These are phyloP conservation scores for Caenorhabditis tropicalis DNA, from an alignment of 1,140 invertebrate species.

Conservation along the genomic window DNA sequence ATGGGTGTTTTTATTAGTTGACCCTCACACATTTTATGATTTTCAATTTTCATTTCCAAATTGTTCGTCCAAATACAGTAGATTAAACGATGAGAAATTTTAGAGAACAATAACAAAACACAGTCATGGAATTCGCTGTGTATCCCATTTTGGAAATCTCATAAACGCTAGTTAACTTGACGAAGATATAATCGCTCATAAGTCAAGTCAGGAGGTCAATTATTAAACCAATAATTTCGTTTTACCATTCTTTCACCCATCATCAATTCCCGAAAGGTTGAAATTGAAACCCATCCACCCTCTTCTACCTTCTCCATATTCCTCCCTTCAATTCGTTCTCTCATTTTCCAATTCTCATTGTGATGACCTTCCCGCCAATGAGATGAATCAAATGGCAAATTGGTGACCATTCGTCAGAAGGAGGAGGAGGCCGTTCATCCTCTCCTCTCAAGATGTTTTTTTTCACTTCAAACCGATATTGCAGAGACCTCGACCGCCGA, in stretches of 20 bases:
- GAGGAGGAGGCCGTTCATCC: background rate
- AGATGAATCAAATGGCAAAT: constrained; percentile 39
- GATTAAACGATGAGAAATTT: too few species aligned
- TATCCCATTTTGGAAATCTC: too few species aligned
- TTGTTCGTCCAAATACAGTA: too few species aligned
- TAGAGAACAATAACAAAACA: too few species aligned
- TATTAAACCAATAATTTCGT: constrained; percentile 28
- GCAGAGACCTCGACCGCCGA: constrained; percentile 39
- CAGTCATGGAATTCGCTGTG: too few species aligned
- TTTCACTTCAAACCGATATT: background rate
- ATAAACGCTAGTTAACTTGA: too few species aligned
- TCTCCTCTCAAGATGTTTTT: background rate
- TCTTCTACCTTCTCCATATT: background rate
- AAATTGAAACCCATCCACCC: constrained; percentile 4
- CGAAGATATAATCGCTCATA: background rate
- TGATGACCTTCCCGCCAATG: constrained; percentile 29
- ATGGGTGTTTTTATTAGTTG: background rate
- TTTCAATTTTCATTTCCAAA: too few species aligned
- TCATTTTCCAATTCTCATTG: constrained; percentile 28
- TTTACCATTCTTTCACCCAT: background rate
- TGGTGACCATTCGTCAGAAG: background rate
- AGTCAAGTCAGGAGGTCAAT: background rate
- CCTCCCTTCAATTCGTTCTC: too few species aligned
- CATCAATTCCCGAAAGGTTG: constrained; percentile 19
- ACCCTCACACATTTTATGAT: background rate